Conservation (phyloP, 2,113 vertebrate species). For the Lethenteron camtschaticum region DNA sequence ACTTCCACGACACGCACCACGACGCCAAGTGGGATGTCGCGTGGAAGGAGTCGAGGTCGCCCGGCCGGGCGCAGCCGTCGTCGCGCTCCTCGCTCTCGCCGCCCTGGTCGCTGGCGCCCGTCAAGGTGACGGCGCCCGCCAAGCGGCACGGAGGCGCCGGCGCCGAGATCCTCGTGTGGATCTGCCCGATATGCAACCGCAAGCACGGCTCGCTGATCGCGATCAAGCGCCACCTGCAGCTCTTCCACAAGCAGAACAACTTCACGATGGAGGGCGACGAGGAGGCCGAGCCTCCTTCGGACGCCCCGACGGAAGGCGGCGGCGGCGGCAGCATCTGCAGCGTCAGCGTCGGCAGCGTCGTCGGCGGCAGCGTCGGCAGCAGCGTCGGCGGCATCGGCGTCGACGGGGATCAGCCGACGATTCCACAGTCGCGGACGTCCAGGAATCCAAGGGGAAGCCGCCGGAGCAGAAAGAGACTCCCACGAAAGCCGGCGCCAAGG, state of each 20-base stretch:
- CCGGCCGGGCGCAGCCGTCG: neutral
- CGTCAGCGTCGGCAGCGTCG: neutral
- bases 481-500: too few relatives aligned
- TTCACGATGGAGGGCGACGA: neutral
- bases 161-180: slow-evolving; percentile 38
- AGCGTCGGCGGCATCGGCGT: neutral
- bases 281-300: neutral
- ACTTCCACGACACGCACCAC: slow-evolving; percentile 93
- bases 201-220: slow-evolving; percentile 74
- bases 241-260: slow-evolving; percentile 31
- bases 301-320: neutral
- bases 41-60: neutral
- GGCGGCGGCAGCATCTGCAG: neutral
- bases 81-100: neutral
- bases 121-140: neutral
- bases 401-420: neutral
- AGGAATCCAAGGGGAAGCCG: too few relatives aligned
- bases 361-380: neutral
- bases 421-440: too few relatives aligned
- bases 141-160: slow-evolving; percentile 20
- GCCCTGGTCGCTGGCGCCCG: neutral
- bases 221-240: slow-evolving; percentile 73
- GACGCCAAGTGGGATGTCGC: slow-evolving; percentile 24
- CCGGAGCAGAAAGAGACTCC: too few relatives aligned
- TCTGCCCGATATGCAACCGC: slow-evolving; percentile 74